Conservation (phyloP, 2,888 invertebrate genomes). For the Polia nebulosa region DNA sequence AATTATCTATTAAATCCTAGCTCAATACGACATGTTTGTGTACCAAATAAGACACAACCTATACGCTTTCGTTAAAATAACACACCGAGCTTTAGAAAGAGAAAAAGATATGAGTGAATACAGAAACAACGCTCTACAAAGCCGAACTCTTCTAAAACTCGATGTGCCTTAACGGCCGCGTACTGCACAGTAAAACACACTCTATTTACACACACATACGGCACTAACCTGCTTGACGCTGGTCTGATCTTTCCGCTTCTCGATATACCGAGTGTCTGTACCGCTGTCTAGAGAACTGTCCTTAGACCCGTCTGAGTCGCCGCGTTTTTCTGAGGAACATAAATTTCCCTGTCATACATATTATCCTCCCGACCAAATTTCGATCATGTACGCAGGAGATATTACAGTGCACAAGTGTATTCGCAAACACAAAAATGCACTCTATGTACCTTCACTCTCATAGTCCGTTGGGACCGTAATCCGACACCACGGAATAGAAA, state of each 20-base stretch:
- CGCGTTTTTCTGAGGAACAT: conserved; percentile 90
- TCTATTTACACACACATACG: conserved; percentile 3
- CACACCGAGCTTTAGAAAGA: conserved; percentile 17
- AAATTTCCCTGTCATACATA: background rate
- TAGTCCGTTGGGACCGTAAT: too few species aligned
- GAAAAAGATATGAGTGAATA: background rate
- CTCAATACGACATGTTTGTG: background rate
- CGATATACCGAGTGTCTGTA: conserved; percentile 92
- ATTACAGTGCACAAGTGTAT: too few species aligned
- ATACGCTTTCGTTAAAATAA: background rate
- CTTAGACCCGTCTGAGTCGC: conserved; percentile 94
- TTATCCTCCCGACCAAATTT: too few species aligned
- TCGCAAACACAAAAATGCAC: too few species aligned
- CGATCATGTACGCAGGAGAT: too few species aligned
- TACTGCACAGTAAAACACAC: conserved; percentile 25
- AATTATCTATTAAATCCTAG: too few species aligned
- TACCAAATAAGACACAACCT: conserved; percentile 18
- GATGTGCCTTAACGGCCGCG: background rate
- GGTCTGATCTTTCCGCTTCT: conserved; percentile 90
- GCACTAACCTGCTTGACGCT: conserved; percentile 89
- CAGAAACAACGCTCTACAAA: conserved; percentile 8
- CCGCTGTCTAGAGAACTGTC: conserved; percentile 97
- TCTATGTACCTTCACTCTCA: too few species aligned
- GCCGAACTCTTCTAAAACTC: background rate
- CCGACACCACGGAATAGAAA: too few species aligned